Evolutionary conservation across 92 coral and sea anemone species (phyloP), one percentile per base, ranked within the genome.

Genomic region (Parazoanthus atlanticus): DNA sequence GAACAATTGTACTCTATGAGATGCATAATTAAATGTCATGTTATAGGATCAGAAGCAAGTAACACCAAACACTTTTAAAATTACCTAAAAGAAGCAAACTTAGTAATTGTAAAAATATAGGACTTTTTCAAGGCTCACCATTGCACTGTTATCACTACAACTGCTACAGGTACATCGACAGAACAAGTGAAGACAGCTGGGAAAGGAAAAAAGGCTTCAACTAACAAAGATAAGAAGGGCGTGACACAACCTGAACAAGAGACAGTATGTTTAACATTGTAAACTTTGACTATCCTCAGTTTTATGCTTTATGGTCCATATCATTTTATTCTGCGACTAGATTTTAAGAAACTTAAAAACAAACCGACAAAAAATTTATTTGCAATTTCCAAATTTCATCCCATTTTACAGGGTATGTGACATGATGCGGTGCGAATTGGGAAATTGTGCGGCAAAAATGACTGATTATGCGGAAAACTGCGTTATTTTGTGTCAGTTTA

Each of bases 151-250:
- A 31, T 66, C 33, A 26, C 79, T 79, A 15, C 28, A 32, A 40
- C 36, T 52, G 19, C 38, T 36, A 36, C 4, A 97, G 99, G 91
- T 70, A 90, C 97, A 17, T 95, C 99, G 21, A 91, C 92, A 13
- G 99, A 95, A 82, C 82, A 96, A 30, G 88, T 92, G 38, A 97
- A 95, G 74, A 91, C 90, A 28, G 93, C 85, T 28, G 91, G 95
- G 31, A 97, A 97, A 80, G 99, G 97, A 36, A 97, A 97, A 89
- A 95, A 95, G 82, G 74, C 94, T 6, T 85, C 92, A 4, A 89
- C 94, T 26, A 88, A 80, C n/a, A 97, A 97, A 83, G 95, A 97
- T 41, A 97, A 95, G 89, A 97, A 97, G 86, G 95, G 97, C 15
- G 73, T 85, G 7, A 92, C 91, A 84, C 96, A 91, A 54, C 93